A percentile compares a stretch with the other conserved stretches of the same genome.
These are phyloP conservation scores for Synanthedon vespiformis DNA, from an alignment of 2,888 invertebrate genomes.

Conservation along the genomic window DNA sequence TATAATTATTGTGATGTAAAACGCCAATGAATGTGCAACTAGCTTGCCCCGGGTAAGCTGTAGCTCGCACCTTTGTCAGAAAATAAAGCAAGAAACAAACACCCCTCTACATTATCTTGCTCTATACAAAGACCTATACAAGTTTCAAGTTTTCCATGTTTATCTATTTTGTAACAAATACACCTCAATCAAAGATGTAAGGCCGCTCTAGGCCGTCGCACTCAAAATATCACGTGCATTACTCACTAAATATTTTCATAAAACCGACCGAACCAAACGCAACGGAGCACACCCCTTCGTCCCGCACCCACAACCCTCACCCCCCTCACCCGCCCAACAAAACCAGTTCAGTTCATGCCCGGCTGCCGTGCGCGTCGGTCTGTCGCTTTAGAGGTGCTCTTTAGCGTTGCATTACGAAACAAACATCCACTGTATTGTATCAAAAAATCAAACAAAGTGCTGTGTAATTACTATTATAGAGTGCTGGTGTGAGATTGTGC, in stretches of 20 bases:
- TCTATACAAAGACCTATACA: constrained; percentile 8
- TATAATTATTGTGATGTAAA: neutral
- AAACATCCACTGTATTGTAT: constrained; percentile 48
- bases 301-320: constrained; percentile 14
- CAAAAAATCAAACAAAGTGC: constrained; percentile 57
- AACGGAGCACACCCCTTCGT: constrained; percentile 47
- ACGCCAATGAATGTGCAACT: constrained; percentile 36
- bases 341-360: constrained; percentile 68
- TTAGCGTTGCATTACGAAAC: constrained; percentile 57
- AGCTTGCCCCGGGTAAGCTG: constrained; percentile 20
- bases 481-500: constrained; percentile 64
- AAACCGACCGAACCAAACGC: constrained; percentile 64
- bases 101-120: constrained; percentile 19
- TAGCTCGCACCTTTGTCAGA: constrained; percentile 20
- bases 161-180: constrained; percentile 32
- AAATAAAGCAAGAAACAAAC: constrained; percentile 40
- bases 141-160: constrained; percentile 20
- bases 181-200: constrained; percentile 57
- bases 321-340: constrained; percentile 33
- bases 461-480: constrained; percentile 50
- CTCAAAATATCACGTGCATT: constrained; percentile 69
- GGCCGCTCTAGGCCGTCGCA: constrained; percentile 66
- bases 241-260: constrained; percentile 72
- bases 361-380: constrained; percentile 62
- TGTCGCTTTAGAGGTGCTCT: constrained; percentile 19